A percentile compares a stretch with the other conserved stretches of the same genome.
Conservation (phyloP, 2,888 invertebrate genomes). For the Mystacides longicornis region DNA sequence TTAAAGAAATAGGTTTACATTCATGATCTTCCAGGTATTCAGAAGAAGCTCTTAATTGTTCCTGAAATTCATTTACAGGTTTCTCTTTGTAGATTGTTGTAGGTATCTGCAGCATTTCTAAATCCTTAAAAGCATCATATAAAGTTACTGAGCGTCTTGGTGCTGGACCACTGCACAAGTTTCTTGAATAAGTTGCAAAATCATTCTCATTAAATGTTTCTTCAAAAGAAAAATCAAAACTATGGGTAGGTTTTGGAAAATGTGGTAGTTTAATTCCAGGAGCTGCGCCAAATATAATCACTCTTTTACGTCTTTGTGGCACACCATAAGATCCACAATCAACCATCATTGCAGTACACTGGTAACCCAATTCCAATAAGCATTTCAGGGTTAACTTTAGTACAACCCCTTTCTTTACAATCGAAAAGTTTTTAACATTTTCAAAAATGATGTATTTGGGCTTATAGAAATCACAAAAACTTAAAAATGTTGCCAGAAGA, state of each 20-base stretch:
- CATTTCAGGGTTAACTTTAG: slow-evolving; percentile 43
- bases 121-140: slow-evolving; percentile 44
- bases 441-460: slow-evolving; percentile 48
- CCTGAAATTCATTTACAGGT: slow-evolving; percentile 41
- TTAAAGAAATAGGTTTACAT: slow-evolving; percentile 43
- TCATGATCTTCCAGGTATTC: slow-evolving; percentile 39
- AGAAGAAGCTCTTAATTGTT: slow-evolving; percentile 30
- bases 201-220: neutral
- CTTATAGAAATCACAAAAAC: slow-evolving; percentile 48
- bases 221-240: slow-evolving; percentile 31
- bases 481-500: slow-evolving; percentile 43
- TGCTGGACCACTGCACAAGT: slow-evolving; percentile 30
- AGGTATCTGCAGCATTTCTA: slow-evolving; percentile 39
- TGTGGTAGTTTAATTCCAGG: slow-evolving; percentile 43
- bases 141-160: slow-evolving; percentile 31
- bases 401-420: slow-evolving; percentile 43
- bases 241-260: slow-evolving; percentile 45
- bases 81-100: slow-evolving; percentile 36
- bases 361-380: slow-evolving; percentile 47
- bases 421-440: slow-evolving; percentile 49
- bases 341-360: slow-evolving; percentile 47
- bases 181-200: neutral
- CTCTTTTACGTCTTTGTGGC: slow-evolving; percentile 44
- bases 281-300: slow-evolving; percentile 48
- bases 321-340: slow-evolving; percentile 51